Conservation (phyloP, 2,888 invertebrate species). For the Aproaerema taeniolella region DNA sequence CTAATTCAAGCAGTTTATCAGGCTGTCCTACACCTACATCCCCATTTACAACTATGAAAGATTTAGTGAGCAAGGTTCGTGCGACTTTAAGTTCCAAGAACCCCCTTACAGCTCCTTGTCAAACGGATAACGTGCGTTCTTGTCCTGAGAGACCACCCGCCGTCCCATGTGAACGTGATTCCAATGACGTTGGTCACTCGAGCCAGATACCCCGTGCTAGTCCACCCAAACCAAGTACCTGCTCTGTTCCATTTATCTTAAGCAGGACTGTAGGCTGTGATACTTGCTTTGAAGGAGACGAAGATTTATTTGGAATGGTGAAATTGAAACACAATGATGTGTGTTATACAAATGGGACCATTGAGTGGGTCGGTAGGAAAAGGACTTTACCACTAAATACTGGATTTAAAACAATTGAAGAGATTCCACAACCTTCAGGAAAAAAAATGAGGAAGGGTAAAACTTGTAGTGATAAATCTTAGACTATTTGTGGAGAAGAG, state of each 20-base stretch:
- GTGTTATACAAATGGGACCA: constrained; percentile 67
- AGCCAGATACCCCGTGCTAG: constrained; percentile 55
- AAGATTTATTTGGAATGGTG: constrained; percentile 62
- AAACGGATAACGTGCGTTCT: no score
- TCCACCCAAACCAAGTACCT: constrained; percentile 54
- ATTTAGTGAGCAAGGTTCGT: no score
- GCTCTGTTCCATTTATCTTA: constrained; percentile 45
- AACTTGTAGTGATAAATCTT: constrained; percentile 33
- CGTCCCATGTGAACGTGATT: not conserved
- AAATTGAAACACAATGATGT: constrained; percentile 62
- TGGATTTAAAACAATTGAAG: constrained; percentile 58
- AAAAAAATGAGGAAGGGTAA: constrained; percentile 22
- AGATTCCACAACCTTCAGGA: no score
- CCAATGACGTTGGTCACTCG: constrained; percentile 53
- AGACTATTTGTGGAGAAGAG: constrained; percentile 20
- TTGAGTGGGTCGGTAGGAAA: constrained; percentile 69
- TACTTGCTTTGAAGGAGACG: no score
- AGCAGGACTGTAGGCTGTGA: constrained; percentile 27
- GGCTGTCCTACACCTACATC: not conserved
- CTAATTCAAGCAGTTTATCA: no score
- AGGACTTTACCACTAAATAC: constrained; percentile 60
- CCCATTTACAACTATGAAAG: no score
- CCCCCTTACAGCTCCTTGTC: no score
- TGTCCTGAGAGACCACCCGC: not conserved
- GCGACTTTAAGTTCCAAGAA: no score